Evolutionary conservation across 2,113 vertebrate species (phyloP), one percentile per base, ranked within the genome.

Genomic region (Bubalus kerabau): DNA sequence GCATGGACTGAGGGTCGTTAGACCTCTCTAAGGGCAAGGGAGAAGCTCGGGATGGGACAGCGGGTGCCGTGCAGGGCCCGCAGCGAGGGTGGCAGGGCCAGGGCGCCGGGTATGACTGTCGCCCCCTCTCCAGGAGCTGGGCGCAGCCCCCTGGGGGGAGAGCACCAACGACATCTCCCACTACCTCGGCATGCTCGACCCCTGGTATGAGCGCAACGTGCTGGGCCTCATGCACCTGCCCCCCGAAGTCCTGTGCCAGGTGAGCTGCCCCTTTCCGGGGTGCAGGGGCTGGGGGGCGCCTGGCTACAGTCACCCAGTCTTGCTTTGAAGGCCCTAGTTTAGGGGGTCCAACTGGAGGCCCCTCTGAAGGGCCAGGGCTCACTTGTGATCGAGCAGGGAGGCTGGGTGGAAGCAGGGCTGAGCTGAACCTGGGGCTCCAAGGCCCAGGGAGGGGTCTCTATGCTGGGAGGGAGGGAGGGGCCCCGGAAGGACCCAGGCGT

Each of bases 121-220:
- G 3, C 59, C 95, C 94, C 54, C 11, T 2, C 92, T 96, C 46
- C 88, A 99, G 99, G 98, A 98, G 11, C 88, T 95, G 8, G 40
- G 92, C 10, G 0, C 6, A 0, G 54, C 90, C 2, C 71, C 59
- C 0, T 86, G 95, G 96, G 82, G 56, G 52, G 99, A 99, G 83
- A 99, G 99, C 98, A 99, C 99, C 91, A 99, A 99, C 0, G 99
- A 99, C 95, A 99, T 99, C 81, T 99, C 99, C 67, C 99, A 98
- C 96, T 99, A 99, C 97, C 98, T 99, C 0, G 99, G 99, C n/a
- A 99, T 99, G 99, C 98, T 99, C 97, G 99, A 99, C 97, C 99
- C 99, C 24, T 99, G 99, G 99, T 99, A 99, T 59, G 99, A 99
- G 97, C 99, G 99, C 91, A 99, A 99, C 6, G 99, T 99, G 46